Evolutionary conservation across 2,888 invertebrate species (phyloP).

Genomic region (Himalopsyche tibetana): DNA sequence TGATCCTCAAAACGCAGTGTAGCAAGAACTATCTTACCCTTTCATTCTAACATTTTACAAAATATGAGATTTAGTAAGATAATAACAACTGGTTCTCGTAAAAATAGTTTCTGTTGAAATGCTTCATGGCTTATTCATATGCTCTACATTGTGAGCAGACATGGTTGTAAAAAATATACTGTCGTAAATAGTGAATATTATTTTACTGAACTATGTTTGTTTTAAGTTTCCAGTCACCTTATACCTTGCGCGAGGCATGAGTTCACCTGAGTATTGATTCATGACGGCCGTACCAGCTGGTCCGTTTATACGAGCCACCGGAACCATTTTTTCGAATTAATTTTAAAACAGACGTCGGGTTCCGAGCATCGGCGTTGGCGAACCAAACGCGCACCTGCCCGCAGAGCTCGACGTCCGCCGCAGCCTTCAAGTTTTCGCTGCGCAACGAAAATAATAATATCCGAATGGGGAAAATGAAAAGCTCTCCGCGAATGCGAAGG

Average conservation of each 20-base stretch:
- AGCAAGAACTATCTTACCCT: too few species aligned
- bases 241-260: constrained; percentile 32
- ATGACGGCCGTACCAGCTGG: constrained; percentile 60
- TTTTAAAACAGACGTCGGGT: constrained; percentile 45
- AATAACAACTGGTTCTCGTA: too few species aligned
- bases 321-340: constrained; percentile 50
- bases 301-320: constrained; percentile 51
- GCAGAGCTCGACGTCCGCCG: constrained; percentile 21
- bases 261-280: constrained; percentile 55
- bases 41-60: too few species aligned
- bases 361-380: constrained; percentile 39
- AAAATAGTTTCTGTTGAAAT: too few species aligned
- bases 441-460: constrained; percentile 27
- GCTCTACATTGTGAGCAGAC: too few species aligned
- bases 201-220: neutral
- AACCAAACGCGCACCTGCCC: constrained; percentile 31
- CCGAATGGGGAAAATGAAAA: constrained; percentile 31
- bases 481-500: neutral
- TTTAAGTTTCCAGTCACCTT: neutral
- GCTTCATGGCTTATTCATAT: too few species aligned
- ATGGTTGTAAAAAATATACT: too few species aligned
- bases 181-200: neutral
- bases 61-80: too few species aligned
- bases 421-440: constrained; percentile 24
- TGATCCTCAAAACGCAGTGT: too few species aligned